A percentile compares a stretch with the other conserved stretches of the same genome.
phyloP scores from a whole-genome alignment of 1,140 invertebrate genomes.

The Dendroctonus valens region DNA sequence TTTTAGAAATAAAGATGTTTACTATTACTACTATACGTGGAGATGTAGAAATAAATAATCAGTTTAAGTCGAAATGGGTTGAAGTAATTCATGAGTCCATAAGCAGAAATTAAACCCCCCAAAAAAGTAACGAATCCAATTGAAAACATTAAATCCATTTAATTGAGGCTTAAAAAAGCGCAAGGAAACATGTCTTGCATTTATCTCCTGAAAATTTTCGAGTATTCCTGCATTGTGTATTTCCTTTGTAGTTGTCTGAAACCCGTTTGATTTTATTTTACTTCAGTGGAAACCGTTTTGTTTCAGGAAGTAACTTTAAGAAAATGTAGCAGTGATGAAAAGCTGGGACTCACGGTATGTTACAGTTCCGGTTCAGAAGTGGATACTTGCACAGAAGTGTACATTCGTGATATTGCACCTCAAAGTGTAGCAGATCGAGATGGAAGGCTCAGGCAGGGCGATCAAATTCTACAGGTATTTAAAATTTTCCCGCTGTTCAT shows the following conservation, averaged over 20 bases:
- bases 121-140: too few relatives aligned
- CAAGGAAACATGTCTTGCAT: too few relatives aligned
- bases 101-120: too few relatives aligned
- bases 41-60: too few relatives aligned
- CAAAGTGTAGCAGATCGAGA: conserved; percentile 68
- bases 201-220: conserved; percentile 3
- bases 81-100: too few relatives aligned
- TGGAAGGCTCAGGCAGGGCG: conserved; percentile 68
- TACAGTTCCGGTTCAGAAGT: conserved; percentile 63
- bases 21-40: too few relatives aligned
- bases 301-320: conserved; percentile 68
- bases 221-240: conserved; percentile 6
- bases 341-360: conserved; percentile 68
- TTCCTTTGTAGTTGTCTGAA: conserved; percentile 4
- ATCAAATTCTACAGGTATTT: conserved; percentile 67
- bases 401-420: conserved; percentile 69
- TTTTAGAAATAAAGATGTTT: too few relatives aligned
- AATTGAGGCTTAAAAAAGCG: too few relatives aligned
- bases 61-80: too few relatives aligned
- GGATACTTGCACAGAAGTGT: conserved; percentile 62
- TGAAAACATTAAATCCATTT: too few relatives aligned
- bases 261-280: conserved; percentile 19
- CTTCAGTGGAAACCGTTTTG: conserved; percentile 32
- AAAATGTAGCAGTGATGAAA: conserved; percentile 59
- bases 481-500: neutral